Conservation (phyloP, 2,888 invertebrate species). For the Melieria omissa region DNA sequence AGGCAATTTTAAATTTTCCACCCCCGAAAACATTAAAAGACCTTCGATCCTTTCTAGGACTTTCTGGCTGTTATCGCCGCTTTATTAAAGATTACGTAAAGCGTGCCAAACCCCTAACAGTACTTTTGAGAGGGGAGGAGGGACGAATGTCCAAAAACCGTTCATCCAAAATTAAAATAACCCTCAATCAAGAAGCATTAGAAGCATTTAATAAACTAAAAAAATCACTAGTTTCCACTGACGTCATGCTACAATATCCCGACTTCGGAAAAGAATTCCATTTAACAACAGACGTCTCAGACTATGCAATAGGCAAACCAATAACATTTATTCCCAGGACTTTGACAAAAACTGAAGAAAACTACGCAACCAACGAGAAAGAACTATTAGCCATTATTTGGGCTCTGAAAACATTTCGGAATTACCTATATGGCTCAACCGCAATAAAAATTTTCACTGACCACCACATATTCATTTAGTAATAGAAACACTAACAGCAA, state of each 20-base stretch:
- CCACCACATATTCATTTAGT: constrained; percentile 24
- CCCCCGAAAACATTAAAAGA: too few species aligned
- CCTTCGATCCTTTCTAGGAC: too few species aligned
- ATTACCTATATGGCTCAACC: constrained; percentile 7
- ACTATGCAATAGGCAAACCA: neutral
- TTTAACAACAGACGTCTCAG: neutral
- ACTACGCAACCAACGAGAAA: constrained; percentile 12
- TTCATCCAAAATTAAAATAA: constrained; percentile 5
- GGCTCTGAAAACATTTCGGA: constrained; percentile 8
- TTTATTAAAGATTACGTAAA: too few species aligned
- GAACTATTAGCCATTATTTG: constrained; percentile 13
- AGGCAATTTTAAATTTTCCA: neutral
- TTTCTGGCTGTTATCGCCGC: too few species aligned
- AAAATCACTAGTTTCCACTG: neutral
- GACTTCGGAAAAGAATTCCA: constrained; percentile 8
- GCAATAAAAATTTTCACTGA: constrained; percentile 20
- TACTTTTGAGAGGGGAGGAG: neutral
- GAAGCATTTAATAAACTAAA: constrained; percentile 14
- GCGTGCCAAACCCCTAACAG: too few species aligned
- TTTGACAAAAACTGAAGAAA: constrained; percentile 3
- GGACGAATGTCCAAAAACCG: constrained; percentile 5
- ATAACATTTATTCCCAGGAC: constrained; percentile 1
- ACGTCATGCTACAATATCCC: neutral
- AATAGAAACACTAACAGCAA: constrained; percentile 20
- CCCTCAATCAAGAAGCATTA: neutral